phyloP scores from a whole-genome alignment of 2,797 vertebrate species.

The Poeciliopsis presidionis region DNA sequence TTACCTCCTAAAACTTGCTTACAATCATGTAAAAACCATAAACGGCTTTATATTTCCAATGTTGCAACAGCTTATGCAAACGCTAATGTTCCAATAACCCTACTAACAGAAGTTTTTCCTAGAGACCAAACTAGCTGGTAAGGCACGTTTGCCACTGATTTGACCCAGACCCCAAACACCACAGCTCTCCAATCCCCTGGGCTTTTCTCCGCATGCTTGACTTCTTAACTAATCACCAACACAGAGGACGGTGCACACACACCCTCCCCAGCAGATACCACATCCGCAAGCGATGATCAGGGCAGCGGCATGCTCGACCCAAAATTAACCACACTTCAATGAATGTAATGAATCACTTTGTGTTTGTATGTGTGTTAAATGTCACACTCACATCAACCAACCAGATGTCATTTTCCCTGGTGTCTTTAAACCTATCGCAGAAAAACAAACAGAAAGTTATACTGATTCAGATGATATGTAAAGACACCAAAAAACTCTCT shows the following conservation, averaged over 20 bases:
- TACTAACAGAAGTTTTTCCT: background rate
- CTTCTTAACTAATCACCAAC: constrained; percentile 69
- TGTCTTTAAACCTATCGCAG: constrained; percentile 80
- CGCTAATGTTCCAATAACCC: background rate
- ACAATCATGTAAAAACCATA: background rate
- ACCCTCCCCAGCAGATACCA: constrained; percentile 21
- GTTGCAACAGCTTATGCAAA: background rate
- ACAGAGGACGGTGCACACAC: constrained; percentile 37
- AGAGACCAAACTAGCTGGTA: constrained; percentile 10
- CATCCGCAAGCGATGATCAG: constrained; percentile 68
- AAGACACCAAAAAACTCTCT: background rate
- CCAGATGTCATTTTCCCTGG: constrained; percentile 80
- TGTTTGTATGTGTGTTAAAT: constrained; percentile 22
- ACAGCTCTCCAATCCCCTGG: constrained; percentile 43
- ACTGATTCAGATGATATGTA: background rate
- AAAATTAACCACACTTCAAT: constrained; percentile 50
- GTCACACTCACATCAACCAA: constrained; percentile 83
- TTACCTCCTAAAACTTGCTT: background rate
- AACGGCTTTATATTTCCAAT: background rate
- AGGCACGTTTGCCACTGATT: constrained; percentile 43
- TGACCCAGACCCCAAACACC: constrained; percentile 38
- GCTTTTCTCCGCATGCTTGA: constrained; percentile 72
- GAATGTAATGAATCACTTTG: constrained; percentile 28
- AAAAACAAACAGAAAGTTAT: constrained; percentile 10
- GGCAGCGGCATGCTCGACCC: constrained; percentile 35